Conservation (phyloP, 2,888 invertebrate genomes). For the Aelia acuminata region DNA sequence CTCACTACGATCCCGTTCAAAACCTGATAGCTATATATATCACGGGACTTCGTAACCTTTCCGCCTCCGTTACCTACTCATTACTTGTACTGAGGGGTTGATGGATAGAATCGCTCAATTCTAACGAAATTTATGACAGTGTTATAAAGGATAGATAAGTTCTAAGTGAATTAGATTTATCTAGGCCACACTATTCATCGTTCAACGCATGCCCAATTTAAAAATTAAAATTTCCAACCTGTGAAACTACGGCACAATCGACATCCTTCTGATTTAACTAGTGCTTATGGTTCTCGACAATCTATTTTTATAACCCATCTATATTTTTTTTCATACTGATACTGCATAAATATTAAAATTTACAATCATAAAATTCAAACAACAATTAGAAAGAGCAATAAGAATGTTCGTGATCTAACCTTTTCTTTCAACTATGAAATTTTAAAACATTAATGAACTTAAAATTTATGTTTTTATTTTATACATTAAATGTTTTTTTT, state of each 20-base stretch:
- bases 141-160: neutral
- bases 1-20: neutral
- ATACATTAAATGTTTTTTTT: too few relatives aligned
- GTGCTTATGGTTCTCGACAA: too few relatives aligned
- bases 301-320: too few relatives aligned
- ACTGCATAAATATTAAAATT: too few relatives aligned
- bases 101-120: neutral
- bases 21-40: neutral
- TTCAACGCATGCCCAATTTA: slow-evolving; percentile 33
- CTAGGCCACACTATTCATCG: neutral
- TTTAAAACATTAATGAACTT: too few relatives aligned
- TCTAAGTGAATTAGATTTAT: neutral
- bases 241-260: neutral
- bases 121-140: neutral
- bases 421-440: too few relatives aligned
- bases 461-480: too few relatives aligned
- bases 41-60: slow-evolving; percentile 11
- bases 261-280: neutral
- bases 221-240: neutral
- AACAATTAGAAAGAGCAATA: too few relatives aligned
- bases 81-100: neutral
- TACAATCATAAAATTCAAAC: too few relatives aligned
- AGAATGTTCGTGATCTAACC: too few relatives aligned
- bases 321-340: too few relatives aligned
- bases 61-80: slow-evolving; percentile 28